Conservation (phyloP, 2,888 invertebrate genomes). For the Lordiphosa fenestrarum region DNA sequence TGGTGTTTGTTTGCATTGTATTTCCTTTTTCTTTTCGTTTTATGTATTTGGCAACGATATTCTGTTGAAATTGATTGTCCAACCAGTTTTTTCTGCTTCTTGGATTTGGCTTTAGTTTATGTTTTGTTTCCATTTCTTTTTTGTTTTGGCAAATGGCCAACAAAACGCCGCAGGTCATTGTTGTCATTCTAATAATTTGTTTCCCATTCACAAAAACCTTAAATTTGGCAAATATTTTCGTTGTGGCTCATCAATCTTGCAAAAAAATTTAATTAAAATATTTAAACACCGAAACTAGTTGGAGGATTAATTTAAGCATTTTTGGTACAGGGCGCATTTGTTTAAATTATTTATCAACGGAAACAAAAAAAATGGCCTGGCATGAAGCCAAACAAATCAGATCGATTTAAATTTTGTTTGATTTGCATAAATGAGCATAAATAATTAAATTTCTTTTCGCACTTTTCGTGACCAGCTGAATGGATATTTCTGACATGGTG, state of each 20-base stretch:
- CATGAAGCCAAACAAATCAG: constrained; percentile 42
- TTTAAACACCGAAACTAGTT: constrained; percentile 10
- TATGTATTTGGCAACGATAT: constrained; percentile 23
- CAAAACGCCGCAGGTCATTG: constrained; percentile 51
- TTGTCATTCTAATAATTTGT: constrained; percentile 51
- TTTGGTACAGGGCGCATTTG: constrained; percentile 12
- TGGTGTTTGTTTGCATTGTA: constrained; percentile 13
- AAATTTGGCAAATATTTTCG: constrained; percentile 10
- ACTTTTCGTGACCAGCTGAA: constrained; percentile 40
- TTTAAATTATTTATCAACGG: constrained; percentile 23
- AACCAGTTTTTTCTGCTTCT: constrained; percentile 40
- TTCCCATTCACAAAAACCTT: constrained; percentile 17
- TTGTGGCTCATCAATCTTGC: constrained; percentile 6
- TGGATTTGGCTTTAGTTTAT: constrained; percentile 30
- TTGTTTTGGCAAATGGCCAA: constrained; percentile 48
- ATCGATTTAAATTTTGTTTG: constrained; percentile 44
- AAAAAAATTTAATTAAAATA: constrained; percentile 16
- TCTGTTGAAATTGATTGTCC: constrained; percentile 34
- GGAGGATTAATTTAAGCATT: neutral
- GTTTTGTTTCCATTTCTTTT: constrained; percentile 24
- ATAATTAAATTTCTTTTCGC: constrained; percentile 67
- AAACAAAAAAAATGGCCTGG: constrained; percentile 27
- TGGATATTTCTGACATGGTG: constrained; percentile 28
- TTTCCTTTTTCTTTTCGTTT: constrained; percentile 2
- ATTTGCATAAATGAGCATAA: constrained; percentile 48